Conservation (phyloP, 2,888 invertebrate species). For the Anthrax anthrax region DNA sequence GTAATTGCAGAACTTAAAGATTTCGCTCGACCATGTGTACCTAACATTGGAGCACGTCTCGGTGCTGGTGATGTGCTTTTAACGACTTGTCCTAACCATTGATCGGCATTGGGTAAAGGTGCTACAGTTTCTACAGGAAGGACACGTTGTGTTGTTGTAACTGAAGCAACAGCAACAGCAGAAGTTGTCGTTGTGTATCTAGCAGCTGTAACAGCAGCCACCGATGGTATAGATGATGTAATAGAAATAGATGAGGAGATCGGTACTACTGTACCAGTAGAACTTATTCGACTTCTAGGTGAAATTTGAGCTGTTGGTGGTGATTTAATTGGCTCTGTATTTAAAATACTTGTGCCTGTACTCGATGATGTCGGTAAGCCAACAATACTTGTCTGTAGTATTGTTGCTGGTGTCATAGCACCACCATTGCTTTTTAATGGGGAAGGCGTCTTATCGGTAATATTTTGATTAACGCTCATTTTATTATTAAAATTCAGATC, state of each 20-base stretch:
- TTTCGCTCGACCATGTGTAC: constrained; percentile 42
- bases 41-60: constrained; percentile 41
- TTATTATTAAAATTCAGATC: constrained; percentile 43
- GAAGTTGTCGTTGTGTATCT: constrained; percentile 18
- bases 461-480: constrained; percentile 41
- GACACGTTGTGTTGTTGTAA: constrained; percentile 4
- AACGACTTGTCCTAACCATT: constrained; percentile 65
- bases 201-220: constrained; percentile 18
- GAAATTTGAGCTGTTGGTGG: constrained; percentile 36
- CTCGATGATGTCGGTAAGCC: constrained; percentile 10
- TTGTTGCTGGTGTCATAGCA: constrained; percentile 1
- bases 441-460: constrained; percentile 21
- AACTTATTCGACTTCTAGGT: constrained; percentile 44
- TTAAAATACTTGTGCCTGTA: constrained; percentile 13
- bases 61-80: constrained; percentile 42
- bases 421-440: constrained; percentile 1
- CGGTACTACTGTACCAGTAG: constrained; percentile 41
- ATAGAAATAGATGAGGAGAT: constrained; percentile 12
- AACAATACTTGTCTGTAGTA: constrained; percentile 1
- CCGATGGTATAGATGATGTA: constrained; percentile 28
- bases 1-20: constrained; percentile 40
- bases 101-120: constrained; percentile 62
- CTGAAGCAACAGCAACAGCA: background rate
- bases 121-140: constrained; percentile 31
- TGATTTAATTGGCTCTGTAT: constrained; percentile 10